These are phyloP conservation scores for Anastrepha ludens DNA, from an alignment of 1,140 invertebrate genomes.

Conservation along the genomic window DNA sequence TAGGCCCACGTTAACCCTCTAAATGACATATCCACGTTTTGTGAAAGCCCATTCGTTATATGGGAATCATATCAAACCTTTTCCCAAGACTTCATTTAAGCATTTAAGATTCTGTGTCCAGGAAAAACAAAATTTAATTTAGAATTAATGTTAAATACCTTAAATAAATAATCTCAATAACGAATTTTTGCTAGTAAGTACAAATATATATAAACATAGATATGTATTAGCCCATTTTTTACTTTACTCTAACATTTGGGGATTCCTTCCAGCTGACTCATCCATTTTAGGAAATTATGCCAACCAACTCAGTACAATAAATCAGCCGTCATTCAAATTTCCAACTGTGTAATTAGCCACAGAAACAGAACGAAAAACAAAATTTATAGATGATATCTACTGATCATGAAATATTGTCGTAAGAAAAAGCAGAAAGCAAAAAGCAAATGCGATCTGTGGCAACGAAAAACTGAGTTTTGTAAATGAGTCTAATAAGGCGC, in stretches of 20 bases:
- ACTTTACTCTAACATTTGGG: background rate
- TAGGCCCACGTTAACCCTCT: too few relatives aligned
- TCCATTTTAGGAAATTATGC: background rate
- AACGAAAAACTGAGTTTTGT: background rate
- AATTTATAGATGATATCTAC: conserved; percentile 39
- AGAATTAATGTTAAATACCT: too few relatives aligned
- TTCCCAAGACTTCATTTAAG: too few relatives aligned
- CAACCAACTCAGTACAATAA: background rate
- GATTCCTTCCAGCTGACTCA: conserved; percentile 36
- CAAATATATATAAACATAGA: too few relatives aligned
- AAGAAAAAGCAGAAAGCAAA: conserved; percentile 1
- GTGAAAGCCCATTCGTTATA: too few relatives aligned
- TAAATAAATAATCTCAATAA: too few relatives aligned
- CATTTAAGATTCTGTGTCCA: too few relatives aligned
- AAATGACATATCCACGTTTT: too few relatives aligned
- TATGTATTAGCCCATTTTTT: too few relatives aligned
- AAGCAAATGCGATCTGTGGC: background rate
- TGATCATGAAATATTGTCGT: conserved; percentile 46
- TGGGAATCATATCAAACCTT: too few relatives aligned
- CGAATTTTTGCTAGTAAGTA: too few relatives aligned
- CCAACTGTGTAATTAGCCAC: conserved; percentile 38
- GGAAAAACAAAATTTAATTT: too few relatives aligned
- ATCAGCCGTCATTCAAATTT: conserved; percentile 23
- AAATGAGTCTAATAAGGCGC: conserved; percentile 55
- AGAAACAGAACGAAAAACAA: background rate